Evolutionary conservation across 2,113 vertebrate species (phyloP).

Genomic region (Aptenodytes patagonicus): DNA sequence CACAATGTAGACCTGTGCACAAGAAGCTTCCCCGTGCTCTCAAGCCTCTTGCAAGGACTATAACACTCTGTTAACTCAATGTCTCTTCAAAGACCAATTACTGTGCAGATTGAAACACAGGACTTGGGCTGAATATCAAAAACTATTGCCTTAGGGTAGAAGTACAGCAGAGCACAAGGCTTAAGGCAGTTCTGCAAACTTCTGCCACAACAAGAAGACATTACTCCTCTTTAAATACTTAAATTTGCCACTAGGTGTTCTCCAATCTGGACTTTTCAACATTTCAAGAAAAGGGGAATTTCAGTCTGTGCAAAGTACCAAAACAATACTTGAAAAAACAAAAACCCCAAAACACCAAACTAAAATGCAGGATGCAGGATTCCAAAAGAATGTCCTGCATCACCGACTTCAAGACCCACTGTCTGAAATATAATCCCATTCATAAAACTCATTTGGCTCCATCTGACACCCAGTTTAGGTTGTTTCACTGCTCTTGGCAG

Average conservation of each 20-base stretch:
- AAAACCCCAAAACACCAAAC: neutral
- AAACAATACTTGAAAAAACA: neutral
- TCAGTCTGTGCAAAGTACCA: neutral
- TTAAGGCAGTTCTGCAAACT: neutral
- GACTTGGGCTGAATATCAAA: neutral
- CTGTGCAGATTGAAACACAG: neutral
- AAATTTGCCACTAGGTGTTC: neutral
- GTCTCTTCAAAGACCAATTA: neutral
- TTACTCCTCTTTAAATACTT: neutral
- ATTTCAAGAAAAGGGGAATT: neutral
- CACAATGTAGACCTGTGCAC: neutral
- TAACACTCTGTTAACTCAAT: neutral
- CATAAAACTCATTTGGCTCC: neutral
- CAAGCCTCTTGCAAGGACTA: neutral
- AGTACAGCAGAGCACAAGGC: neutral
- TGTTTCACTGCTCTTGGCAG: neutral
- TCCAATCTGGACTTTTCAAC: neutral
- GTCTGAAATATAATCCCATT: neutral
- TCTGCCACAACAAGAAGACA: neutral
- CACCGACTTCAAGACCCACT: neutral
- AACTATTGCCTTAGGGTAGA: neutral
- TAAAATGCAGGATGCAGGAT: neutral
- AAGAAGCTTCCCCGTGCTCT: neutral
- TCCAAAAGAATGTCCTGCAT: neutral
- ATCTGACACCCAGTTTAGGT: neutral